Evolutionary conservation across 2,888 invertebrate species (phyloP).

Genomic region (Pristionchus exspectatus): DNA sequence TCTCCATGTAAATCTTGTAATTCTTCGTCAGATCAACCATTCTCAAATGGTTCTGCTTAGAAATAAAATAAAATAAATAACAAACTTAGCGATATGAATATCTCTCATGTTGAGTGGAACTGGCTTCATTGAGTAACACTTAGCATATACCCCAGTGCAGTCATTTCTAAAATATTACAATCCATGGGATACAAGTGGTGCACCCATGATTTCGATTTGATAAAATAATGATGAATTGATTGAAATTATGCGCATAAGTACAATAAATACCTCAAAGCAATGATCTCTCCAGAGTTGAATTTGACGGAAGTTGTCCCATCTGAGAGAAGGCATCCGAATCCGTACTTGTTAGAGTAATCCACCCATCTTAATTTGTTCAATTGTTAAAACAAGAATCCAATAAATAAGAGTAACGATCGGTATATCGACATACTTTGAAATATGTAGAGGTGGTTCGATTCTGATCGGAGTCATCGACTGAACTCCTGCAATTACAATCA

Average conservation of each 20-base stretch:
- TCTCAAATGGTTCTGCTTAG: not conserved
- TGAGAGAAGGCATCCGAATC: slow-evolving; percentile 81
- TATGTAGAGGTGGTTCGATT: slow-evolving; percentile 2
- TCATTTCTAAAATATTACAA: not conserved
- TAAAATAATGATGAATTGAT: too few species aligned
- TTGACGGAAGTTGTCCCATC: slow-evolving; percentile 81
- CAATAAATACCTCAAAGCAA: slow-evolving; percentile 25
- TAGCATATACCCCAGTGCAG: slow-evolving; percentile 1
- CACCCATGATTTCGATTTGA: too few species aligned
- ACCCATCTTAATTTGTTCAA: slow-evolving; percentile 80
- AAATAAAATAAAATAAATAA: not conserved
- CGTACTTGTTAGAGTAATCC: slow-evolving; percentile 82
- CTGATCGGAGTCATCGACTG: not conserved
- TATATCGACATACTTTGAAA: slow-evolving; percentile 15
- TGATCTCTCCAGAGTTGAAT: slow-evolving; percentile 80
- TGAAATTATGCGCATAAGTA: not conserved
- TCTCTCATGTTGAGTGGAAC: slow-evolving; percentile 21
- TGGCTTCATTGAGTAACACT: not conserved
- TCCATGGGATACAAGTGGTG: not conserved
- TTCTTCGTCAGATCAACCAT: slow-evolving; percentile 29
- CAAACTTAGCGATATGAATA: not conserved
- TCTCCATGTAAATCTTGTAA: slow-evolving; percentile 46
- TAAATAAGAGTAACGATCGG: not conserved
- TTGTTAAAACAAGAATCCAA: not conserved
- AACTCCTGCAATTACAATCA: not conserved